Evolutionary conservation across 2,888 invertebrate species (phyloP), one percentile per base, ranked within the genome.

Genomic region (Cephus pulcher): DNA sequence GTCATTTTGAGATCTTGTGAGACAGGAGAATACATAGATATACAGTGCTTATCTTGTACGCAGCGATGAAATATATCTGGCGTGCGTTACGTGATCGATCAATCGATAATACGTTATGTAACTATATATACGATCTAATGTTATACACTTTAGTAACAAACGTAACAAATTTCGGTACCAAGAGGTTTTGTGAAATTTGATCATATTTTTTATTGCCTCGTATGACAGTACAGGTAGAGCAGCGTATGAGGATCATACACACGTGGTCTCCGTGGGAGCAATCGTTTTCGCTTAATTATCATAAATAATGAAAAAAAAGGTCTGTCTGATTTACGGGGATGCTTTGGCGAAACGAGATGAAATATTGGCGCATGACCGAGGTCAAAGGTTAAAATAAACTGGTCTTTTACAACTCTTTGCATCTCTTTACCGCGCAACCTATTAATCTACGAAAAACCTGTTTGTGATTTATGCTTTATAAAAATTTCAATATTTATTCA

Each of bases 381-480:
- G 84, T 86, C 84, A 86, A 81, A 86, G 86, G 86, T 86, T 82
- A 84, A 84, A 84, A 83, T 83, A 83, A 85, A 85, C 82, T 79
- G 82, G 76, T 80, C 84, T 81, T 83, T 81, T 80, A 80, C 81
- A 76, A 75, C 81, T 84, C 78, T 77, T 83, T 83, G 81, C 81
- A 81, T 56, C 37, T 37, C 33, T 37, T 77, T 78, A 71, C 74
- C 68, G 76, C 68, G 76, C 80, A 79, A 79, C 79, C 78, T 40
- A 75, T 83, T 85, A 84, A 84, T 83, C 81, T 79, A 81, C 81
- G 82, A 83, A 71, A 56, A 86, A 85, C 85, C 84, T 82, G 85
- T 86, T 84, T 80, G 80, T 80, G 78, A 79, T 80, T 68, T n/a
- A 78, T 75, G 71, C 23, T 23, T 56, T 23, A 56, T 9, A 56